These are phyloP conservation scores for Eulemur albifrons DNA, from an alignment of 2,797 vertebrate genomes.

Conservation along the genomic window DNA sequence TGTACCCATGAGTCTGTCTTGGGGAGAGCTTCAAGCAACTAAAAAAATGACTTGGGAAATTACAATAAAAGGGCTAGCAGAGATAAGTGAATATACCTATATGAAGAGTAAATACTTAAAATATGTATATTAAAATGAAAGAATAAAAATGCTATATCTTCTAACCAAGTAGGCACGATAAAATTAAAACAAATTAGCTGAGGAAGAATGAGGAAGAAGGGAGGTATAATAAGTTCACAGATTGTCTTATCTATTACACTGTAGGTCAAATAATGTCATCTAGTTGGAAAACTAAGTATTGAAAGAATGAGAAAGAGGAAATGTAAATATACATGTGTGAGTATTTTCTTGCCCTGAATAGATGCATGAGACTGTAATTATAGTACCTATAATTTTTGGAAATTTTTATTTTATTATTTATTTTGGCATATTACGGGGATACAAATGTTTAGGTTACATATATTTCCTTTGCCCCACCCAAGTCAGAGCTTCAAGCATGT, in stretches of 20 bases:
- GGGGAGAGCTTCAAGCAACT: slow-evolving; percentile 4
- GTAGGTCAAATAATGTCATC: background rate
- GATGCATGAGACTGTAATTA: background rate
- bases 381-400: background rate
- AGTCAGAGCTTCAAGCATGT: no score
- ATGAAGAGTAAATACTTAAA: background rate
- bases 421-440: no score
- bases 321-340: background rate
- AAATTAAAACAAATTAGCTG: background rate
- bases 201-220: background rate
- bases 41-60: slow-evolving; percentile 32
- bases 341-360: background rate
- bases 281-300: background rate
- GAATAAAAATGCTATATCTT: background rate
- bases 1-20: background rate
- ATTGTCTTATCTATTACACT: background rate
- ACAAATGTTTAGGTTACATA: no score
- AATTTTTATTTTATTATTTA: no score
- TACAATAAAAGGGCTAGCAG: background rate
- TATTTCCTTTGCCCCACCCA: no score
- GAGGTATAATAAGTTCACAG: background rate
- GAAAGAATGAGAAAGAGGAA: background rate
- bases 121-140: background rate
- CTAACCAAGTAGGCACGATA: background rate
- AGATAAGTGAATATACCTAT: slow-evolving; percentile 29